These are phyloP conservation scores for Scaptomyza tumidula DNA, from an alignment of 2,888 invertebrate genomes.

Conservation along the genomic window DNA sequence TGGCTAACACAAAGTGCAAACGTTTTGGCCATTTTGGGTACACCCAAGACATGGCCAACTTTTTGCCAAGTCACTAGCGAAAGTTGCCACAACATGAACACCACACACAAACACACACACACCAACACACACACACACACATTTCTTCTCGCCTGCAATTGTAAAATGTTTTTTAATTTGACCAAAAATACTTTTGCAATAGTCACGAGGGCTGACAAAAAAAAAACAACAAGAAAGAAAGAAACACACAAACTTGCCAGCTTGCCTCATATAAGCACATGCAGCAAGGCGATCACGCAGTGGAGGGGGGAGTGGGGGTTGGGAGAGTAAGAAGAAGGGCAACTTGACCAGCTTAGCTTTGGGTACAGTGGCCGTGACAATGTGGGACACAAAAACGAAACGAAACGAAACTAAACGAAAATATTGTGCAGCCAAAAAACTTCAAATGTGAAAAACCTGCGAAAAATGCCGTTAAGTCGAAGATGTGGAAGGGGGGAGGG, in stretches of 20 bases:
- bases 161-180: constrained; percentile 78
- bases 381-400: constrained; percentile 3
- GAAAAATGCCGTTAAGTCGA: constrained; percentile 17
- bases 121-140: constrained; percentile 16
- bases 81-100: constrained; percentile 44
- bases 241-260: constrained; percentile 34
- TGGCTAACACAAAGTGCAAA: constrained; percentile 56
- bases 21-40: constrained; percentile 61
- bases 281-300: background rate
- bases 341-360: constrained; percentile 2
- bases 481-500: background rate
- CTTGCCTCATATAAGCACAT: constrained; percentile 29
- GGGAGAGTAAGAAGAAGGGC: background rate
- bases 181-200: constrained; percentile 75
- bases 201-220: constrained; percentile 49
- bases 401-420: background rate
- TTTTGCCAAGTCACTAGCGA: constrained; percentile 55
- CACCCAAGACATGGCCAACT: constrained; percentile 54
- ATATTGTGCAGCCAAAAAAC: constrained; percentile 23
- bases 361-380: constrained; percentile 25
- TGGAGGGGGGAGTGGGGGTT: no score
- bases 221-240: background rate
- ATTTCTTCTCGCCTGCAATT: constrained; percentile 49
- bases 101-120: constrained; percentile 26
- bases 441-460: constrained; percentile 24